Conservation (phyloP, 2,113 vertebrate genomes). For the Arenaria interpres region DNA sequence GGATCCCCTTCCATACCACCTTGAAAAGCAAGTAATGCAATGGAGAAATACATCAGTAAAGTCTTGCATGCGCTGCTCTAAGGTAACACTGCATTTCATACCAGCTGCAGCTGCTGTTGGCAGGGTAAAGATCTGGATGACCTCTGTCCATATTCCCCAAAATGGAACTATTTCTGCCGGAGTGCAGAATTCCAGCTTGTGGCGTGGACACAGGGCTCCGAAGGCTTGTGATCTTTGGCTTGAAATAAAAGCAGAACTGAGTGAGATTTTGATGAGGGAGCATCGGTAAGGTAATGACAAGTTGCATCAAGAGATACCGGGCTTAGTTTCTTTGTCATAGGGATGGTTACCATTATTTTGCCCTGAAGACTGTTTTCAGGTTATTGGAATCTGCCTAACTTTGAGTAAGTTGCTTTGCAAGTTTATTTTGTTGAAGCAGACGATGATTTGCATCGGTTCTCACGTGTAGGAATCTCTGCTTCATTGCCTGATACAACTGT, state of each 20-base stretch:
- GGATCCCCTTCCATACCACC: background rate
- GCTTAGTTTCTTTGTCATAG: background rate
- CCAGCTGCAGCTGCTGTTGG: background rate
- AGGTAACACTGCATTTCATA: background rate
- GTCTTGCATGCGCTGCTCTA: background rate
- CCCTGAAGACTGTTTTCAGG: background rate
- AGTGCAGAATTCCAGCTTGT: accelerated
- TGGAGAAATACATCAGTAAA: background rate
- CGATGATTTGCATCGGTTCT: background rate
- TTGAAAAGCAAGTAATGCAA: background rate
- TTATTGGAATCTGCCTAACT: background rate
- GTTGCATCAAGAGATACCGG: background rate
- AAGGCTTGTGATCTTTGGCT: background rate
- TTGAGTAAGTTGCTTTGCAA: background rate
- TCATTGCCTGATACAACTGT: background rate
- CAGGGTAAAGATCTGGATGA: background rate
- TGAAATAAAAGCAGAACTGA: background rate
- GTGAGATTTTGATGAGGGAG: background rate
- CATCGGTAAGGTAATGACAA: background rate
- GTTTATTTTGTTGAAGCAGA: background rate
- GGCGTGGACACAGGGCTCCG: background rate
- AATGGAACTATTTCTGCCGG: background rate
- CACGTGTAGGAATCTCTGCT: background rate
- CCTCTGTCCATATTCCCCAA: background rate
- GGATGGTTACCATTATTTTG: background rate